Percentiles rank a stretch among this genome's conserved stretches.
Conservation (phyloP, 1,140 invertebrate species). For the Hylaeus anthracinus region DNA sequence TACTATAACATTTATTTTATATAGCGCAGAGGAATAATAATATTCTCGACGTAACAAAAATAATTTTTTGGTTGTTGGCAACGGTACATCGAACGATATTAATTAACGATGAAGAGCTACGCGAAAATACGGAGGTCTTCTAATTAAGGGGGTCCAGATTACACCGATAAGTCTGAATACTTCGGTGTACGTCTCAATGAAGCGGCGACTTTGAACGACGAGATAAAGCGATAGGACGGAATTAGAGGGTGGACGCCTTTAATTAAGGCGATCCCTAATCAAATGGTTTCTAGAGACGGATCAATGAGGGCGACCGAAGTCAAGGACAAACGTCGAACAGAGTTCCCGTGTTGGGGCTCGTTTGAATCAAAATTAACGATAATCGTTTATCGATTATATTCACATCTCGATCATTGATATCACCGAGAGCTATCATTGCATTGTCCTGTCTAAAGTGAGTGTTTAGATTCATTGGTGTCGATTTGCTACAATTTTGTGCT, state of each 20-base stretch:
- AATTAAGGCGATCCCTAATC: slow-evolving; percentile 52
- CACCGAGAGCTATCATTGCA: too few relatives aligned
- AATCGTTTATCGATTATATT: too few relatives aligned
- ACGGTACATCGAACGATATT: not conserved
- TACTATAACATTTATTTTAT: too few relatives aligned
- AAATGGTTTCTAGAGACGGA: slow-evolving; percentile 43
- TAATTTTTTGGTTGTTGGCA: not conserved
- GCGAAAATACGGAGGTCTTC: slow-evolving; percentile 3
- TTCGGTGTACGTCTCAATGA: not conserved
- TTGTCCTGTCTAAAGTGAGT: too few relatives aligned
- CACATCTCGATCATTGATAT: too few relatives aligned
- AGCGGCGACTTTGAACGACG: slow-evolving; percentile 16
- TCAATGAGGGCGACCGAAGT: not conserved
- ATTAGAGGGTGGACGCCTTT: slow-evolving; percentile 42
- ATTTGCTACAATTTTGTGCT: too few relatives aligned
- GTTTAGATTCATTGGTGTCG: too few relatives aligned
- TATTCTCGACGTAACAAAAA: too few relatives aligned
- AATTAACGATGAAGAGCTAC: slow-evolving; percentile 20
- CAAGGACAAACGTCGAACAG: slow-evolving; percentile 32
- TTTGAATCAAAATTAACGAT: too few relatives aligned
- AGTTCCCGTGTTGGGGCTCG: not conserved
- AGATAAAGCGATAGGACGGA: slow-evolving; percentile 32
- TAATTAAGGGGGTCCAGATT: slow-evolving; percentile 24
- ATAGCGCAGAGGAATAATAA: too few relatives aligned
- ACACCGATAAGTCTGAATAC: slow-evolving; percentile 15